phyloP scores from a whole-genome alignment of 2,888 invertebrate genomes.

The Diaprepes abbreviatus region DNA sequence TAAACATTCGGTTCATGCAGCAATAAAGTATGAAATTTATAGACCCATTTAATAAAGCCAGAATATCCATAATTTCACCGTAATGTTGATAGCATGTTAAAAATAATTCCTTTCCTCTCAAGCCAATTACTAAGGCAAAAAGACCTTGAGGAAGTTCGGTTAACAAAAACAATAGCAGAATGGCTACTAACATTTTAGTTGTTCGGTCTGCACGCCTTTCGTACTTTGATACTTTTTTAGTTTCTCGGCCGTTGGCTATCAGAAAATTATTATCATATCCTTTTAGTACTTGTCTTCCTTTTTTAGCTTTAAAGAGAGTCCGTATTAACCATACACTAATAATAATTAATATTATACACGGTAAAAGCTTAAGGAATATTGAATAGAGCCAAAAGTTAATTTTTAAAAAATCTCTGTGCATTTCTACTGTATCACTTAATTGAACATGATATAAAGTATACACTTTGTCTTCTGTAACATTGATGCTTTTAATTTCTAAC shows the following conservation, averaged over 20 bases:
- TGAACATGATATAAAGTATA: slow-evolving; percentile 73
- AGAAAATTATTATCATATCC: slow-evolving; percentile 69
- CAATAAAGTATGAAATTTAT: slow-evolving; percentile 96
- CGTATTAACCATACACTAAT: slow-evolving; percentile 80
- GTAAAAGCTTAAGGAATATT: slow-evolving; percentile 84
- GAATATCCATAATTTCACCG: slow-evolving; percentile 90
- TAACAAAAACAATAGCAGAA: slow-evolving; percentile 86
- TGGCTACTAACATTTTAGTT: slow-evolving; percentile 90
- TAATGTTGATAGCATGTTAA: slow-evolving; percentile 83
- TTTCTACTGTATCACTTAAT: slow-evolving; percentile 66
- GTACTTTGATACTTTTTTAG: slow-evolving; percentile 68
- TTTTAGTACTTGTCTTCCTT: slow-evolving; percentile 78
- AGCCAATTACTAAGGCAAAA: slow-evolving; percentile 74
- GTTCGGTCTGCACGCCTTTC: slow-evolving; percentile 88
- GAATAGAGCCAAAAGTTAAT: slow-evolving; percentile 87
- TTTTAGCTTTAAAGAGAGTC: slow-evolving; percentile 82
- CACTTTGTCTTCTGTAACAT: slow-evolving; percentile 71
- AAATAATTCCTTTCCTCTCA: slow-evolving; percentile 80
- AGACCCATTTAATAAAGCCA: slow-evolving; percentile 91
- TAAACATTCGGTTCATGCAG: slow-evolving; percentile 93
- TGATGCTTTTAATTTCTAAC: slow-evolving; percentile 73
- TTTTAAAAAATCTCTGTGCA: slow-evolving; percentile 65
- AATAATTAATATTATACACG: slow-evolving; percentile 82
- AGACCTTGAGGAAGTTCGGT: slow-evolving; percentile 86
- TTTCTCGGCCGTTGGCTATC: slow-evolving; percentile 24